phyloP scores from a whole-genome alignment of 2,888 invertebrate species.

The Cephus nigrinus region DNA sequence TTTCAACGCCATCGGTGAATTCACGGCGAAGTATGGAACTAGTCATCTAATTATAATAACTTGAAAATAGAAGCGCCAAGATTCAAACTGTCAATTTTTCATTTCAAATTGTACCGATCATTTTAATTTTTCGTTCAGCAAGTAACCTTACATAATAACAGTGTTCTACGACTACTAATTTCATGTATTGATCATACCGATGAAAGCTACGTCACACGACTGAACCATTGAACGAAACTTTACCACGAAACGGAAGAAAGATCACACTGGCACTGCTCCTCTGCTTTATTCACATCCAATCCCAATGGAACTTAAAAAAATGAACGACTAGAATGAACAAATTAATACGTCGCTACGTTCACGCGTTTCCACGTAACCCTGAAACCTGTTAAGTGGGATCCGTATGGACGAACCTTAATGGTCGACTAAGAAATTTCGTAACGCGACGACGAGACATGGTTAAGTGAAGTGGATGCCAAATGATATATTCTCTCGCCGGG shows the following conservation, averaged over 20 bases:
- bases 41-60: no score
- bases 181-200: neutral
- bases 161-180: neutral
- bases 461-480: neutral
- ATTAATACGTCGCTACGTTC: neutral
- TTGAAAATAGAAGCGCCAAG: no score
- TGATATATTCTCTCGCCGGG: neutral
- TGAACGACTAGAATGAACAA: neutral
- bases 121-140: neutral
- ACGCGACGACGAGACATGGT: neutral
- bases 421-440: neutral
- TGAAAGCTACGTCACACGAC: neutral
- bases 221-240: neutral
- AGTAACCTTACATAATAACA: neutral
- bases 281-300: neutral
- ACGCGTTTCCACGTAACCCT: neutral
- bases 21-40: no score
- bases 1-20: no score
- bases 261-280: neutral
- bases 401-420: neutral
- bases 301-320: neutral
- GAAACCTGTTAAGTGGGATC: neutral
- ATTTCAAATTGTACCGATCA: neutral
- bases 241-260: neutral
- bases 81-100: neutral